Conservation (phyloP, 2,888 invertebrate species). For the Eupsilia transversa region DNA sequence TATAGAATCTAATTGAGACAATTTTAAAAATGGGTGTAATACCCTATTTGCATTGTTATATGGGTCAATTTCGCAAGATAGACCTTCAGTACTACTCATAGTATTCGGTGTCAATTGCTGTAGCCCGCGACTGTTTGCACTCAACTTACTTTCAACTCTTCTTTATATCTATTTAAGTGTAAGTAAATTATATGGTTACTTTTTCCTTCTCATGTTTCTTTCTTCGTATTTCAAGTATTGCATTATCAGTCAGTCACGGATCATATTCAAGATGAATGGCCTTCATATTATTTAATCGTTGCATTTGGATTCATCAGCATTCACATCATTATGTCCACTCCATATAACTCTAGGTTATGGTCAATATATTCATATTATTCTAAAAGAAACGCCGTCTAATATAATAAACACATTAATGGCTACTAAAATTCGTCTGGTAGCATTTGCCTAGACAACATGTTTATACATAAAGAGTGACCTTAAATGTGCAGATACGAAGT, state of each 20-base stretch:
- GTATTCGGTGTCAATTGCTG: background rate
- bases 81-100: background rate
- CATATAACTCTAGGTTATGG: conserved; percentile 43
- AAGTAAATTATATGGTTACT: too few species aligned
- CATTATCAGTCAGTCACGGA: background rate
- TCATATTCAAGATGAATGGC: background rate
- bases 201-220: background rate
- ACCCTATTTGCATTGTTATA: background rate
- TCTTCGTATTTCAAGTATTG: background rate
- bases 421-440: conserved; percentile 52
- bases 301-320: conserved; percentile 31
- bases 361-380: conserved; percentile 45
- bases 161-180: background rate
- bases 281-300: conserved; percentile 6
- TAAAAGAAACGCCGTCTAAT: conserved; percentile 34
- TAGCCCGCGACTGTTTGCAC: background rate
- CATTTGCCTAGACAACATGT: conserved; percentile 27
- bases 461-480: conserved; percentile 40
- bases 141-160: background rate
- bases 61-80: background rate
- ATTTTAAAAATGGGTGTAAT: too few species aligned
- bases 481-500: conserved; percentile 26
- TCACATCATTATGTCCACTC: conserved; percentile 24
- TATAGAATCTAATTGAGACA: too few species aligned
- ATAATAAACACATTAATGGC: conserved; percentile 52